phyloP scores from a whole-genome alignment of 2,113 vertebrate species.

The Harpagus bidentatus region DNA sequence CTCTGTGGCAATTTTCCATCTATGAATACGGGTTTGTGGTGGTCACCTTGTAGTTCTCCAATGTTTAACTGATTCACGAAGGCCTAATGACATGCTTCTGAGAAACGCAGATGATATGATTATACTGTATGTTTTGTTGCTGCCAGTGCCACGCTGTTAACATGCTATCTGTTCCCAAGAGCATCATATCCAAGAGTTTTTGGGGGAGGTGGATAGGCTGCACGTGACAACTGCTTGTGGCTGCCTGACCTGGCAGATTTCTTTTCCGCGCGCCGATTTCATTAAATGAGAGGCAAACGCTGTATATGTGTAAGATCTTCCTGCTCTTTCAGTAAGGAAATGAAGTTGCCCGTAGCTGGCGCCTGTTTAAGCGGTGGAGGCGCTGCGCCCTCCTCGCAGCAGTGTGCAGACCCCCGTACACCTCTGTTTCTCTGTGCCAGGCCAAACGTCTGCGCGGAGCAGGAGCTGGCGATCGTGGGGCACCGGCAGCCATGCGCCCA shows the following conservation, averaged over 20 bases:
- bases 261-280: background rate
- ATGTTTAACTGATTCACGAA: background rate
- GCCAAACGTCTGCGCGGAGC: slow-evolving; percentile 86
- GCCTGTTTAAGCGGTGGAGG: fast-evolving
- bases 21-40: fast-evolving
- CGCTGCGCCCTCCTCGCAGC: fast-evolving
- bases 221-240: background rate
- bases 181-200: background rate
- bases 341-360: fast-evolving
- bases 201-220: background rate
- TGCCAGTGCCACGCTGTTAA: background rate
- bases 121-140: background rate
- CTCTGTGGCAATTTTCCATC: too few relatives aligned
- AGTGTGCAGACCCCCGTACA: background rate
- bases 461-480: slow-evolving; percentile 79
- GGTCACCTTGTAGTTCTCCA: too few relatives aligned
- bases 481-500: slow-evolving; percentile 84
- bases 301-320: fast-evolving
- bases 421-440: slow-evolving; percentile 56
- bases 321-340: background rate
- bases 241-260: background rate
- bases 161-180: fast-evolving
- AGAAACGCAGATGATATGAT: too few relatives aligned
- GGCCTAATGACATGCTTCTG: background rate
- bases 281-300: background rate